Conservation (phyloP, 2,888 invertebrate species). For the Colletes collaris region DNA sequence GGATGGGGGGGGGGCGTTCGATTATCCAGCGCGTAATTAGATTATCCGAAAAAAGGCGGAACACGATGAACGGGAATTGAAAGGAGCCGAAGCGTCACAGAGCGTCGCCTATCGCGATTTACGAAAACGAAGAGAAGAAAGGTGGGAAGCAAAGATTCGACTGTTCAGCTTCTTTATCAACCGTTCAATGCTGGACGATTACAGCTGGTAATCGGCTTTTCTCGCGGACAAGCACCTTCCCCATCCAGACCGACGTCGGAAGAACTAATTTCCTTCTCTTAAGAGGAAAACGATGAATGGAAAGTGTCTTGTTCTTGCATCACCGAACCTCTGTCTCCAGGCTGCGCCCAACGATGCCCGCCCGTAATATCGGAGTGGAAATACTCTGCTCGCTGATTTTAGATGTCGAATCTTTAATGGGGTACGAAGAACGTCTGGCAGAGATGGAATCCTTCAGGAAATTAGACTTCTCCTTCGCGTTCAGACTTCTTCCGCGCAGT, state of each 20-base stretch:
- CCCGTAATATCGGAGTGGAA: not conserved
- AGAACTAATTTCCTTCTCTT: constrained; percentile 44
- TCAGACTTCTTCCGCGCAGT: not conserved
- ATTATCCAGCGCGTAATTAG: constrained; percentile 31
- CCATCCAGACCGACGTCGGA: not conserved
- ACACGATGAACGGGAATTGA: not conserved
- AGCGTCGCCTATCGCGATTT: constrained; percentile 19
- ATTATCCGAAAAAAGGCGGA: constrained; percentile 18
- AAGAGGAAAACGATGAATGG: constrained; percentile 8
- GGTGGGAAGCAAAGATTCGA: constrained; percentile 10
- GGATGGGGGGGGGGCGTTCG: not conserved
- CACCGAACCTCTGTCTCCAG: not conserved
- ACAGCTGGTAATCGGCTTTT: constrained; percentile 64
- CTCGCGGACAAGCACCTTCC: constrained; percentile 30
- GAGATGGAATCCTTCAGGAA: not conserved
- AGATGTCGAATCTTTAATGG: not conserved
- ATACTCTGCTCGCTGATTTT: constrained; percentile 9
- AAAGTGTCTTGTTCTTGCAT: constrained; percentile 24
- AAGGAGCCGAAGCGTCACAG: not conserved
- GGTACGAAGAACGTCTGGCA: constrained; percentile 7
- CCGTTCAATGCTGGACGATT: constrained; percentile 50
- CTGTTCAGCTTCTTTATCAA: constrained; percentile 43
- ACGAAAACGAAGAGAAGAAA: constrained; percentile 3
- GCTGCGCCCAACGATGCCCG: not conserved
- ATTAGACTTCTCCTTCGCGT: not conserved